A percentile compares a stretch with the other conserved stretches of the same genome.
Conservation (phyloP, 1,140 invertebrate genomes). For the Drosophila eugracilis region DNA sequence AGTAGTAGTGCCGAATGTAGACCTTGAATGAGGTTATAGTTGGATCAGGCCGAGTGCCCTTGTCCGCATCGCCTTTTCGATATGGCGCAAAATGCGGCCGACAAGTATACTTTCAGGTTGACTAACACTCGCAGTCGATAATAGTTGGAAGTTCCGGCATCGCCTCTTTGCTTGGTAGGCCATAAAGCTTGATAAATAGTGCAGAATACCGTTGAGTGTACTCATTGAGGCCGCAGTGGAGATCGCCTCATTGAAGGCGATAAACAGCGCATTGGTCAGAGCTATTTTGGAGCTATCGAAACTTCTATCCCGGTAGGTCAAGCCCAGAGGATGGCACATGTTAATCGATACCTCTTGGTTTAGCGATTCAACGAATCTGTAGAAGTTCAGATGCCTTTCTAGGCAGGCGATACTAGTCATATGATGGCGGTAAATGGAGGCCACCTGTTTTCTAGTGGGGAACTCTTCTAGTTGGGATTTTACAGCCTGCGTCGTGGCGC, state of each 20-base stretch:
- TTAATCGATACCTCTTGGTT: constrained; percentile 13
- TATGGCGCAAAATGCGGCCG: too few relatives aligned
- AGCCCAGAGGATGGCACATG: constrained; percentile 59
- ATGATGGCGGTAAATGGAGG: constrained; percentile 37
- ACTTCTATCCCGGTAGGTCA: constrained; percentile 23
- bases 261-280: constrained; percentile 50
- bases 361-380: constrained; percentile 61
- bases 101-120: constrained; percentile 54
- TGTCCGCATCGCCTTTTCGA: constrained; percentile 12
- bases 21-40: constrained; percentile 42
- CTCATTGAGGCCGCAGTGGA: constrained; percentile 50
- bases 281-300: constrained; percentile 29
- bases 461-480: constrained; percentile 54
- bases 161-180: constrained; percentile 49
- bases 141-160: constrained; percentile 49
- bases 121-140: constrained; percentile 28
- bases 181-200: constrained; percentile 13
- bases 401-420: constrained; percentile 21
- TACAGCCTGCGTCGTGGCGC: constrained; percentile 53
- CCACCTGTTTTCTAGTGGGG: constrained; percentile 23
- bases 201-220: too few relatives aligned
- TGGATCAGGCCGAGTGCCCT: constrained; percentile 31
- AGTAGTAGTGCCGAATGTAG: constrained; percentile 41
- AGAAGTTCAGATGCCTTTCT: constrained; percentile 14
- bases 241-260: constrained; percentile 56